Conservation (phyloP, 2,113 vertebrate species). For the Natator depressus region DNA sequence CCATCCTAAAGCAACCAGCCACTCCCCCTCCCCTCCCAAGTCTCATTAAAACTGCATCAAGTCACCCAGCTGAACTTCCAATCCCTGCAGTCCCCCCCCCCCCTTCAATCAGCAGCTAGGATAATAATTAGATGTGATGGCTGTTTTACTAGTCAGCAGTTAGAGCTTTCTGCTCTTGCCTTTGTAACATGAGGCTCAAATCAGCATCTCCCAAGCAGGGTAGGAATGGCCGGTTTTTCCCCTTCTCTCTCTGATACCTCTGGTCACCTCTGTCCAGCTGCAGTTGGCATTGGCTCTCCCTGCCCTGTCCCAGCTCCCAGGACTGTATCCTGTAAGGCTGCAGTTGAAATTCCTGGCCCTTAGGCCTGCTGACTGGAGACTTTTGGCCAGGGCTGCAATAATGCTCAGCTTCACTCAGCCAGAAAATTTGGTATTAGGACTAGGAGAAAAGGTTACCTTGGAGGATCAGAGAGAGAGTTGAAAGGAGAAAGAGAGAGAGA, state of each 20-base stretch:
- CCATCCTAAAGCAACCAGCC: constrained; percentile 52
- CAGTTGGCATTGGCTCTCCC: neutral
- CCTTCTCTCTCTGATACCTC: neutral
- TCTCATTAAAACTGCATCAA: constrained; percentile 70
- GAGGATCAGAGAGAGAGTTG: constrained; percentile 44
- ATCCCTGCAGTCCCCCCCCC: constrained; percentile 51
- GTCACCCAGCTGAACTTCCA: constrained; percentile 66
- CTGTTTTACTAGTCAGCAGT: constrained; percentile 24
- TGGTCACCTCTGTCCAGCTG: constrained; percentile 26
- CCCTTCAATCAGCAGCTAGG: constrained; percentile 58
- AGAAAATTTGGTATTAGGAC: constrained; percentile 69
- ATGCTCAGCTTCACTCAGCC: constrained; percentile 43
- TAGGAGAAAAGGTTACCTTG: constrained; percentile 73
- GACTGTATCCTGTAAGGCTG: neutral
- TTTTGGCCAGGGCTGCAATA: neutral
- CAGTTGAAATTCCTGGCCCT: neutral
- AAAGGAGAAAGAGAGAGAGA: constrained; percentile 46
- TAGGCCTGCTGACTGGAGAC: constrained; percentile 1
- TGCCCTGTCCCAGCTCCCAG: neutral
- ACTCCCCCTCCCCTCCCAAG: neutral
- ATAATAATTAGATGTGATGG: constrained; percentile 58
- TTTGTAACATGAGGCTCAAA: neutral
- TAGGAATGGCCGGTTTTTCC: accelerated
- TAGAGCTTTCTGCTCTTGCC: neutral
- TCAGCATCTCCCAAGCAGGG: neutral